Evolutionary conservation across 2,113 vertebrate genomes (phyloP), one percentile per base, ranked within the genome.

Genomic region (Gambusia affinis): DNA sequence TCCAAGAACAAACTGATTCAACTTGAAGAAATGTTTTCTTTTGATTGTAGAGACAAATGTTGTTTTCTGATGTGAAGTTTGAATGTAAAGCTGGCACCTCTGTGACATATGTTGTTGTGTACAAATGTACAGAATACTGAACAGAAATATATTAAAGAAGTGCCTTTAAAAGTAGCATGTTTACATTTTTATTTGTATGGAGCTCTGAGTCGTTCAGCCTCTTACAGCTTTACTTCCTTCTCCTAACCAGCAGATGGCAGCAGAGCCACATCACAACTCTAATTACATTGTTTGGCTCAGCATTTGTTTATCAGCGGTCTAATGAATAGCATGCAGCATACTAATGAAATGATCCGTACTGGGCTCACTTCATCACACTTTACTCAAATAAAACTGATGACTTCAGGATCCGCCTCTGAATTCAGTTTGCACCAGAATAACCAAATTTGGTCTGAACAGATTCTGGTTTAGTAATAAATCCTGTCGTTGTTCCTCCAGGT

Each of bases 81-180:
- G 95, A 96, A 96, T 95, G 73, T 42, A 69, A 44, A 84, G 60
- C 44, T 15, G 78, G 12, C 47, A 37, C 0, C 0, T 27, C 77
- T 83, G 47, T 79, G 81, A 61, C 94, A 95, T 95, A 93, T 92
- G 95, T 95, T 95, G 89, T 92, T 95, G 93, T 87, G 96, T 97
- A 97, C 95, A 97, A 95, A 94, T 98, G 96, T 97, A 97, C 96
- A 97, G 97, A 71, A 90, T 80, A 39, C 44, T 47, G 44, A 47
- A 47, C 14, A 19, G 91, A 94, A 92, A 94, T 95, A 86, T 78
- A 88, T 96, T 96, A 96, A 96, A 96, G 93, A 96, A 95, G 95
- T 98, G 96, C 95, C 95, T 90, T 78, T 96, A 94, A 95, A 96
- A 15, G 39, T 4, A 42, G 15, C 15, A 1, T 19, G 44, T 42